Conservation (phyloP, 2,888 invertebrate species). For the Nipponacmea schrenckii region DNA sequence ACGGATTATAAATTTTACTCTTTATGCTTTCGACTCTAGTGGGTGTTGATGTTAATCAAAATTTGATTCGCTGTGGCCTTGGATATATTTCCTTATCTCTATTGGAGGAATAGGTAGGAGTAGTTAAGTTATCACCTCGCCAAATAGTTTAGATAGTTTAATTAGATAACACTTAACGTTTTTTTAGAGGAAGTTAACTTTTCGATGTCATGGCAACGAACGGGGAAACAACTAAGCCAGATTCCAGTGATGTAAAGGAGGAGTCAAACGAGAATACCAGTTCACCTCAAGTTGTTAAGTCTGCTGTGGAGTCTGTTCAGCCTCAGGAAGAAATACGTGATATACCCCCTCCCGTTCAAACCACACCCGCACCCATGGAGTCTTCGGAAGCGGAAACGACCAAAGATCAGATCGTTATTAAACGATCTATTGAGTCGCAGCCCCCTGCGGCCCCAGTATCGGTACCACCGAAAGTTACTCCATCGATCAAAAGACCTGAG, state of each 20-base stretch:
- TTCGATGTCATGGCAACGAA: constrained; percentile 29
- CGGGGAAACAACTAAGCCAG: constrained; percentile 15
- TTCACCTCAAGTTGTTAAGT: constrained; percentile 1
- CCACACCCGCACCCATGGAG: constrained; percentile 14
- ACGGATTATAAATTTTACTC: not conserved
- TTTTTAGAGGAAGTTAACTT: not conserved
- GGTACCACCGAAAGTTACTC: constrained; percentile 34
- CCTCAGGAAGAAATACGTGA: constrained; percentile 4
- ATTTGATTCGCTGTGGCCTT: not conserved
- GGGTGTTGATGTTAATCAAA: constrained; percentile 8
- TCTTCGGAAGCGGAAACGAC: constrained; percentile 13
- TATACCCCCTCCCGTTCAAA: constrained; percentile 15
- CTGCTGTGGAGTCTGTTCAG: constrained; percentile 9
- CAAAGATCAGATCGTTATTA: constrained; percentile 25
- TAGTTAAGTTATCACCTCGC: constrained; percentile 3
- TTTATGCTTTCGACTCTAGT: not conserved
- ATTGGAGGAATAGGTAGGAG: not conserved
- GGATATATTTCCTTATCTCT: constrained; percentile 11
- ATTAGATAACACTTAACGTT: constrained; percentile 7
- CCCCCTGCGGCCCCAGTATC: constrained; percentile 26
- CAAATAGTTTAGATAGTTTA: constrained; percentile 1
- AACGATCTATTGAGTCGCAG: constrained; percentile 20
- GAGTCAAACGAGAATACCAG: not conserved
- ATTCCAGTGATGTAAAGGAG: constrained; percentile 7
- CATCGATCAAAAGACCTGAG: constrained; percentile 14